Percentiles rank a stretch among this genome's conserved stretches.
phyloP scores from a whole-genome alignment of 1,140 invertebrate species.

The Cherax destructor region DNA sequence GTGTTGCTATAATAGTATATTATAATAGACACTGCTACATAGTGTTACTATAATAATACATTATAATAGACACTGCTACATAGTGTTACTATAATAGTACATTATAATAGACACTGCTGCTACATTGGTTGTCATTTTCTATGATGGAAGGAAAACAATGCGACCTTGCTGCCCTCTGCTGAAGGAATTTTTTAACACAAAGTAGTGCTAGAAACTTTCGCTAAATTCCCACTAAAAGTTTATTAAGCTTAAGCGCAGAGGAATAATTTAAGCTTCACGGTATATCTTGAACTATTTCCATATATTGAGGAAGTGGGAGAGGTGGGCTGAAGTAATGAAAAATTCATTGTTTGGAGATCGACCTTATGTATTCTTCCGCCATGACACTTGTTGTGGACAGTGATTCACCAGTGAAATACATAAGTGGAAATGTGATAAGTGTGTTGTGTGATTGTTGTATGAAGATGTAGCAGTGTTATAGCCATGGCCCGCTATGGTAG shows the following conservation, averaged over 20 bases:
- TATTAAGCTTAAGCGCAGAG: neutral
- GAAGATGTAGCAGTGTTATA: conserved; percentile 27
- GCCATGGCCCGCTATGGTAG: conserved; percentile 63
- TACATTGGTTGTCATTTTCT: conserved; percentile 11
- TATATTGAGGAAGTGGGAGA: neutral
- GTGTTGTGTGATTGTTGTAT: neutral
- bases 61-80: too few species aligned
- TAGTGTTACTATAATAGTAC: too few species aligned
- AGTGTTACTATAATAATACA: too few species aligned
- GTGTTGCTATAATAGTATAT: too few species aligned
- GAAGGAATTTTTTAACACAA: conserved; percentile 49
- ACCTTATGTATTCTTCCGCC: conserved; percentile 55
- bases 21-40: too few species aligned
- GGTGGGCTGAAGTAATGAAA: conserved; percentile 1
- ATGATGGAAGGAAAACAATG: conserved; percentile 57
- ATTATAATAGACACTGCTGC: too few species aligned
- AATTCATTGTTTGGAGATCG: conserved; percentile 64
- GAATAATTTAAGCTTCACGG: neutral
- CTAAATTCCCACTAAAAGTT: neutral
- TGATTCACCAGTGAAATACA: conserved; percentile 32
- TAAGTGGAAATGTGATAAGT: neutral
- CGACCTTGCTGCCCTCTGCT: conserved; percentile 49
- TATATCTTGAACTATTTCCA: neutral
- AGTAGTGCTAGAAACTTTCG: conserved; percentile 54
- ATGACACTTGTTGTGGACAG: conserved; percentile 62